Evolutionary conservation across 2,113 vertebrate species (phyloP).

Genomic region (Gasterosteus nipponicus): DNA sequence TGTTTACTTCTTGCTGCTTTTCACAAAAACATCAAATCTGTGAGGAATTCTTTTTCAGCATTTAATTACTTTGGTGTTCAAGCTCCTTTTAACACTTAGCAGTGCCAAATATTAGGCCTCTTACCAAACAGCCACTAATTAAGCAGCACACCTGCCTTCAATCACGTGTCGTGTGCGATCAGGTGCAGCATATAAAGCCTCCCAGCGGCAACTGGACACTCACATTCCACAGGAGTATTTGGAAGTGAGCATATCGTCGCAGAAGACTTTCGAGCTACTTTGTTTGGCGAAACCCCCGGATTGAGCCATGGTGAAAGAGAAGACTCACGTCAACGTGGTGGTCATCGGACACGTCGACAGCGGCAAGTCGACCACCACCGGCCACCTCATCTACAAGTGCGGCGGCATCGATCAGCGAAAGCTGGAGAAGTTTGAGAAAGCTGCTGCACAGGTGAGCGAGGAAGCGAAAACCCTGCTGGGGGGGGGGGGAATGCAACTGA

Average conservation of each 20-base stretch:
- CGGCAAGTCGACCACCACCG: constrained; percentile 84
- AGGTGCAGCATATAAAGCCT: constrained; percentile 44
- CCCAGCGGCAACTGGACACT: rapidly evolving
- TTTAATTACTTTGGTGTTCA: not conserved
- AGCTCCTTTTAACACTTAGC: not conserved
- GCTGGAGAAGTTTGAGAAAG: constrained; percentile 85
- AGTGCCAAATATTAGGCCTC: not conserved
- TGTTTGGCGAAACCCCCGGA: rapidly evolving
- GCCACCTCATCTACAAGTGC: constrained; percentile 84
- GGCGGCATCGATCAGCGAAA: constrained; percentile 81
- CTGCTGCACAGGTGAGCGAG: constrained; percentile 72
- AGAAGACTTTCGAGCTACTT: not conserved
- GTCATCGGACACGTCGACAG: constrained; percentile 86
- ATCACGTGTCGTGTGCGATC: not conserved
- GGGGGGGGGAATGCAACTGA: rapidly evolving
- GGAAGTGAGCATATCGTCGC: not conserved
- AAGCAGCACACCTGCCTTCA: constrained; percentile 57
- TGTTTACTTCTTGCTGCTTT: not conserved
- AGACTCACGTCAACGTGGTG: constrained; percentile 82
- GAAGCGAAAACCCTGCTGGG: rapidly evolving
- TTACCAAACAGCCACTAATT: constrained; percentile 44
- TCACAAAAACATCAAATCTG: not conserved
- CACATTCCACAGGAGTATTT: constrained; percentile 3
- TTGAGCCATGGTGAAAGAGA: constrained; percentile 73
- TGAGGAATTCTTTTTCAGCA: no score